Percentiles rank a stretch among this genome's conserved stretches.
Conservation (phyloP, 1,140 invertebrate species). For the Tetramorium parvispinum region DNA sequence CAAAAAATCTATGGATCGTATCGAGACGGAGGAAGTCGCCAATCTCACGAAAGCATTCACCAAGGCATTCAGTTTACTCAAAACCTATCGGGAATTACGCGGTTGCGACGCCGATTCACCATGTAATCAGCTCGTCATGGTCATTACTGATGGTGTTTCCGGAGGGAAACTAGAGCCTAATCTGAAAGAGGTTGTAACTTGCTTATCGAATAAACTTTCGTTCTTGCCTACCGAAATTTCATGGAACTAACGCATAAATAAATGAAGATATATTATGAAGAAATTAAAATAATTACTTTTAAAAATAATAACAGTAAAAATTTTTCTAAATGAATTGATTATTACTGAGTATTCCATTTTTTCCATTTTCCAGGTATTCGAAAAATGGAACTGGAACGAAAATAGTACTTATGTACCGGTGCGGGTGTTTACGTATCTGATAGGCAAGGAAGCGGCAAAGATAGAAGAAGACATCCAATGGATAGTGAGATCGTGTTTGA, state of each 20-base stretch:
- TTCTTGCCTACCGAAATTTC: background rate
- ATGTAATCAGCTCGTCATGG: slow-evolving; percentile 99
- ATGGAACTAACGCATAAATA: too few relatives aligned
- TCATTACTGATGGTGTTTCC: slow-evolving; percentile 99
- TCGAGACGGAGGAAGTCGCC: slow-evolving; percentile 92
- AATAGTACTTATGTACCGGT: slow-evolving; percentile 91
- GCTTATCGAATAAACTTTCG: slow-evolving; percentile 3
- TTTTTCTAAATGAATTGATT: background rate
- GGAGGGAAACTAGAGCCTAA: slow-evolving; percentile 86
- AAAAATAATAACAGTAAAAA: background rate
- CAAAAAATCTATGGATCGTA: slow-evolving; percentile 89
- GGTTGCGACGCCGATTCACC: slow-evolving; percentile 87
- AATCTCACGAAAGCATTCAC: slow-evolving; percentile 95
- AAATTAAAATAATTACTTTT: too few relatives aligned
- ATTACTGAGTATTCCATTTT: background rate
- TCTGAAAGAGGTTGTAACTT: slow-evolving; percentile 88
- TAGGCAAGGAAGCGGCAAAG: slow-evolving; percentile 98
- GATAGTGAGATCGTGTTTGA: slow-evolving; percentile 95
- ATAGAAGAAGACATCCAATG: slow-evolving; percentile 93
- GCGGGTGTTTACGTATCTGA: slow-evolving; percentile 98
- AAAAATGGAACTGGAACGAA: slow-evolving; percentile 92
- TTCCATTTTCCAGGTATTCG: slow-evolving; percentile 88
- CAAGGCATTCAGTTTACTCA: slow-evolving; percentile 94
- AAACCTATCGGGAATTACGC: slow-evolving; percentile 87
- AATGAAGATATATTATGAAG: too few relatives aligned